These are phyloP conservation scores for Alentia gelatinosa DNA, from an alignment of 2,888 invertebrate species.

Conservation along the genomic window DNA sequence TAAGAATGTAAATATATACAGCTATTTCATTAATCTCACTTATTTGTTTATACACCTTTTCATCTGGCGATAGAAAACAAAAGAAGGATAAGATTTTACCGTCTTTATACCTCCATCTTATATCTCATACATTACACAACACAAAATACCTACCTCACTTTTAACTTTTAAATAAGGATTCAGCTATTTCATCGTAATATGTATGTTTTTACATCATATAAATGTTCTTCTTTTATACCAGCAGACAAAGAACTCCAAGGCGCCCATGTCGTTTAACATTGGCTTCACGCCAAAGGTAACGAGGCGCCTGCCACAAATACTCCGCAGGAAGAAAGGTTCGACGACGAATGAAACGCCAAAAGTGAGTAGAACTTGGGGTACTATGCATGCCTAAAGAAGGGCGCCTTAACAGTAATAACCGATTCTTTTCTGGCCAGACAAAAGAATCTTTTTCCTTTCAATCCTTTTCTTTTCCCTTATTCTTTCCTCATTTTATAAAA, in stretches of 20 bases:
- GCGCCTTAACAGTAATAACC: no score
- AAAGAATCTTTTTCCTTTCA: not conserved
- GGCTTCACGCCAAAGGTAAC: constrained; percentile 71
- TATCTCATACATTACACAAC: no score
- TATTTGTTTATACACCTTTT: no score
- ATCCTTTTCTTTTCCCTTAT: not conserved
- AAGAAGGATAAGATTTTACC: not conserved
- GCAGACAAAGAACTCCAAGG: constrained; percentile 61
- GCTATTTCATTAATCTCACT: no score
- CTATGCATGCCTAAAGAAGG: not conserved
- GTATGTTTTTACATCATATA: not conserved
- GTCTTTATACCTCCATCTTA: not conserved
- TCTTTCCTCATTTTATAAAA: not conserved
- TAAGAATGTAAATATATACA: no score
- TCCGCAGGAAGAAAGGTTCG: constrained; percentile 51
- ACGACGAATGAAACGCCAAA: not conserved
- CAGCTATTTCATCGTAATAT: not conserved
- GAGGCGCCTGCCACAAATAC: constrained; percentile 37
- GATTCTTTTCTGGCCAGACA: not conserved
- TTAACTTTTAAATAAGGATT: not conserved
- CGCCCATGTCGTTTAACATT: constrained; percentile 69
- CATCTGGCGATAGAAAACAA: no score
- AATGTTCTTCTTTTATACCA: not conserved
- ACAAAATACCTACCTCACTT: not conserved
- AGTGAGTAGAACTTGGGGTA: constrained; percentile 5